These are phyloP conservation scores for Syrista parreyssii DNA, from an alignment of 2,888 invertebrate species.

Conservation along the genomic window DNA sequence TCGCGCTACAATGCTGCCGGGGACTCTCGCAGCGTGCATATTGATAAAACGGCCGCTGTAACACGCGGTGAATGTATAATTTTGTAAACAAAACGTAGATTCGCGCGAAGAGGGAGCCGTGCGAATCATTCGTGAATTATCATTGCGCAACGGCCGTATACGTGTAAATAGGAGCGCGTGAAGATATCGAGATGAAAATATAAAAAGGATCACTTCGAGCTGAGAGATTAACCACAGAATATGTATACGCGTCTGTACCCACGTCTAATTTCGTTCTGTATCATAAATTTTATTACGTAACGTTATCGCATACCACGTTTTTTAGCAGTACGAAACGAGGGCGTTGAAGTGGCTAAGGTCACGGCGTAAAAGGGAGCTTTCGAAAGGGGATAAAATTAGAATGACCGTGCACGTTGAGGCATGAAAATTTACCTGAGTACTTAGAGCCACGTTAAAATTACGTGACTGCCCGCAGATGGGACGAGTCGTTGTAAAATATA, in stretches of 20 bases:
- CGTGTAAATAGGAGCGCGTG: neutral
- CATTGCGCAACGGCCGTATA: neutral
- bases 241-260: neutral
- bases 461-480: neutral
- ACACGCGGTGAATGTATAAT: slow-evolving; percentile 54
- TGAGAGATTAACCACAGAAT: neutral
- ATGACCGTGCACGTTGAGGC: neutral
- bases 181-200: neutral
- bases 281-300: neutral
- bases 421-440: neutral
- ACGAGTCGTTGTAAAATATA: neutral
- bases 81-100: slow-evolving; percentile 22
- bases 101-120: neutral
- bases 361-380: neutral
- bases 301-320: neutral
- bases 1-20: slow-evolving; percentile 51
- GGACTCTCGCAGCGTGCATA: slow-evolving; percentile 35
- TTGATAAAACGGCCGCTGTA: slow-evolving; percentile 47
- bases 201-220: neutral
- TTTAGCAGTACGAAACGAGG: neutral
- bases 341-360: neutral
- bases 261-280: neutral
- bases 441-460: neutral
- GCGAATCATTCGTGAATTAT: neutral
- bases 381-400: neutral